Conservation (phyloP, 2,113 vertebrate genomes). For the Proteles cristata region DNA sequence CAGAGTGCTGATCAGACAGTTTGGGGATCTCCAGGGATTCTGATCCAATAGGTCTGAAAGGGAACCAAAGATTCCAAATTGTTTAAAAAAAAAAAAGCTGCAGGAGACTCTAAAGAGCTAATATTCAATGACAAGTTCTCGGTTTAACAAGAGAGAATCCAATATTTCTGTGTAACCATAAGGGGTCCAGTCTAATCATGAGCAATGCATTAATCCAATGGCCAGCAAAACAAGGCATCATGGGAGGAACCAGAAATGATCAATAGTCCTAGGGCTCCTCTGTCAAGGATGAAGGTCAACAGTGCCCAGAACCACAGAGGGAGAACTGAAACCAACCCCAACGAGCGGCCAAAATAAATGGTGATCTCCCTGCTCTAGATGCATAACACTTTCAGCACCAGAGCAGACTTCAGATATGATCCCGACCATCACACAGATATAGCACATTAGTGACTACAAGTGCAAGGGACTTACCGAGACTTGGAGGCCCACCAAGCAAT, state of each 20-base stretch:
- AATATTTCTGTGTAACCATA: neutral
- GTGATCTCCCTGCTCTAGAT: neutral
- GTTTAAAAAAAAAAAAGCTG: neutral
- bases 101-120: neutral
- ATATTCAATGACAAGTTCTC: conserved; percentile 19
- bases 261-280: neutral
- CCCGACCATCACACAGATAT: neutral
- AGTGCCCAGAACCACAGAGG: neutral
- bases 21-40: neutral
- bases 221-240: neutral
- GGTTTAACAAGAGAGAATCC: conserved; percentile 31
- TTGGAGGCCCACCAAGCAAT: neutral
- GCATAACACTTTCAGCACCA: neutral
- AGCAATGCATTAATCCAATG: neutral
- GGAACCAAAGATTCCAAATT: conserved; percentile 28
- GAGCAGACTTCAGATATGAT: neutral
- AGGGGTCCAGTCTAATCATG: neutral
- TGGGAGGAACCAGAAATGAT: neutral
- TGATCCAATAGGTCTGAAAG: conserved; percentile 17
- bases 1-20: neutral
- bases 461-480: neutral
- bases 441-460: neutral
- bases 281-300: neutral
- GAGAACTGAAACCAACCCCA: conserved; percentile 16
- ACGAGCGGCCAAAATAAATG: neutral